These are phyloP conservation scores for Bellardia bayeri DNA, from an alignment of 2,888 invertebrate species.

Conservation along the genomic window DNA sequence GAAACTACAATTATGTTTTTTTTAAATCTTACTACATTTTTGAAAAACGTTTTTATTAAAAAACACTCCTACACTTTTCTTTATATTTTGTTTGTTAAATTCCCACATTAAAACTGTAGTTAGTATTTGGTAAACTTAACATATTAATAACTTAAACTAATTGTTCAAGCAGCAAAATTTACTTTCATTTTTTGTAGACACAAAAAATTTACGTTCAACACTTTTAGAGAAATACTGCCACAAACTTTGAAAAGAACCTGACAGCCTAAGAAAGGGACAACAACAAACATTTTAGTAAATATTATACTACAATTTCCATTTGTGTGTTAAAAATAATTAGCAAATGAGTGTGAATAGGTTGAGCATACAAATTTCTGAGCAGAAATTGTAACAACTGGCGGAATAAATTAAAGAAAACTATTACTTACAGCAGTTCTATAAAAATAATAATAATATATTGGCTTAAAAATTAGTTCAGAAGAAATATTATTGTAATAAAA, in stretches of 20 bases:
- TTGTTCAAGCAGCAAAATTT: background rate
- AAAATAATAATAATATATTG: too few relatives aligned
- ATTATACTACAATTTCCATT: background rate
- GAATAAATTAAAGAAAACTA: too few relatives aligned
- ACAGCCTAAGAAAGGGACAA: background rate
- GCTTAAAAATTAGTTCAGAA: too few relatives aligned
- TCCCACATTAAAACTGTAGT: too few relatives aligned
- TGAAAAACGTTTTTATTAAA: too few relatives aligned
- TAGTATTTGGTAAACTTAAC: too few relatives aligned
- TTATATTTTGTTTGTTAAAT: too few relatives aligned
- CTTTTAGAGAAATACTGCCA: background rate
- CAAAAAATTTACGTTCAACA: background rate
- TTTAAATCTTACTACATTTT: too few relatives aligned
- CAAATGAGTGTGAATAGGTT: background rate
- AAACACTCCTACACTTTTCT: too few relatives aligned
- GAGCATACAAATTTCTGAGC: background rate
- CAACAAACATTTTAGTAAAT: background rate
- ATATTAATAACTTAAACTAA: background rate
- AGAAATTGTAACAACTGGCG: background rate
- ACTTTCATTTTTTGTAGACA: constrained; percentile 14
- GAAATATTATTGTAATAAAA: too few relatives aligned
- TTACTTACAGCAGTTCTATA: too few relatives aligned
- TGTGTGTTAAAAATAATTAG: background rate
- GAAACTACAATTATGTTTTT: too few relatives aligned
- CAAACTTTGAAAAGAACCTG: background rate